Percentiles rank a stretch among this genome's conserved stretches.
Evolutionary conservation across 2,888 invertebrate species (phyloP).

Genomic region (Ichneumoninae sp.): DNA sequence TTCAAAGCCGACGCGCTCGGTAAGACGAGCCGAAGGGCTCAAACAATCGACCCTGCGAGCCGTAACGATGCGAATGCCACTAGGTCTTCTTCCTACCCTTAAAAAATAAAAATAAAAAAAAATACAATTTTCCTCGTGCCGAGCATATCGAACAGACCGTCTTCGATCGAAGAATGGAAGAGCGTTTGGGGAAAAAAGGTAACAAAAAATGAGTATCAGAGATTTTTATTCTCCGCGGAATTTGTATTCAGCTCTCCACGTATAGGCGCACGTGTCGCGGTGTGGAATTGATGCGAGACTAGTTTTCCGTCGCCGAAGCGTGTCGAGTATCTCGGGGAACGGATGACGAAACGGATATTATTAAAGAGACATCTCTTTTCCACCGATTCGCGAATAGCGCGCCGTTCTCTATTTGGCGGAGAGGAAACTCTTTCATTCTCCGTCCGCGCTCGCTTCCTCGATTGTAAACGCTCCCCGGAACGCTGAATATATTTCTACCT

Average conservation of each 20-base stretch:
- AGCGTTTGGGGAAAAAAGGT: neutral
- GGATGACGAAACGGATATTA: constrained; percentile 43
- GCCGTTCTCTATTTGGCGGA: neutral
- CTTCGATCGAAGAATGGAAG: constrained; percentile 12
- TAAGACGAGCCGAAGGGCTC: constrained; percentile 39
- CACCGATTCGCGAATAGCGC: neutral
- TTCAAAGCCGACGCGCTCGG: constrained; percentile 39
- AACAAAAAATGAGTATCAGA: constrained; percentile 17
- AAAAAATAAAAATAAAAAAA: neutral
- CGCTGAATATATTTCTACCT: constrained; percentile 17
- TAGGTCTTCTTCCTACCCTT: neutral
- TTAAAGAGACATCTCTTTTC: constrained; percentile 31
- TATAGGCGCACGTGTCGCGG: neutral
- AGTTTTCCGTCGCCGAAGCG: constrained; percentile 30
- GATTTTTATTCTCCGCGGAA: constrained; percentile 17
- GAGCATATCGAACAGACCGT: constrained; percentile 5
- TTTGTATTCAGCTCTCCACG: neutral
- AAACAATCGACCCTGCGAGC: constrained; percentile 38
- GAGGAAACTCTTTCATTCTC: constrained; percentile 6
- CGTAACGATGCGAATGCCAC: constrained; percentile 6
- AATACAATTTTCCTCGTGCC: constrained; percentile 24
- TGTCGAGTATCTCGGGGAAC: constrained; percentile 12
- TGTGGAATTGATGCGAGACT: constrained; percentile 32
- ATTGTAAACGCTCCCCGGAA: constrained; percentile 10
- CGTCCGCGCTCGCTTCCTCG: neutral